Evolutionary conservation across 2,888 invertebrate species (phyloP).

Genomic region (Stegophylla sp.): DNA sequence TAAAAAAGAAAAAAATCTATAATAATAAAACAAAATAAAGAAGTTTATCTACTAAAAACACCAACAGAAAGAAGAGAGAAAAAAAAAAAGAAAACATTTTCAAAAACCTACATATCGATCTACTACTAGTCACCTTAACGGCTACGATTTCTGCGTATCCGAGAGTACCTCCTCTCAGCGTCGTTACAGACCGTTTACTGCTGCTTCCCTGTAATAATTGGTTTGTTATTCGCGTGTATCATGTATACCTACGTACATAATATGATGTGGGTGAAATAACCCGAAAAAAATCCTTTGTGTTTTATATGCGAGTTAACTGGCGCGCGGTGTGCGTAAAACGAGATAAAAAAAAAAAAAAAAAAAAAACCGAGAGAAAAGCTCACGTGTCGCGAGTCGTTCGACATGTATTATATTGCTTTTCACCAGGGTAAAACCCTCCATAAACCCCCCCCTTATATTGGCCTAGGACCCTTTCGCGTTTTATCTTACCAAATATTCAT

Average conservation of each 20-base stretch:
- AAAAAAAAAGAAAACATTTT: neutral
- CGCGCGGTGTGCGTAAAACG: neutral
- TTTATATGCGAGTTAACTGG: neutral
- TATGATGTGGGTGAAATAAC: neutral
- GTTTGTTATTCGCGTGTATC: neutral
- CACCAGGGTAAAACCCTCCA: conserved; percentile 18
- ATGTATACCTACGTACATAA: neutral
- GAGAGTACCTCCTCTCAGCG: conserved; percentile 84
- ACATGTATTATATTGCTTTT: conserved; percentile 31
- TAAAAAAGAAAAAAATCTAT: conserved; percentile 30
- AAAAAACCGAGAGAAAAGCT: neutral
- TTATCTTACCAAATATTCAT: conserved; percentile 23
- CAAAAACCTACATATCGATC: conserved; percentile 43
- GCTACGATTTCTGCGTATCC: conserved; percentile 95
- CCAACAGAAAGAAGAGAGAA: conserved; percentile 18
- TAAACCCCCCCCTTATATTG: conserved; percentile 1
- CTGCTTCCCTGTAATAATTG: conserved; percentile 63
- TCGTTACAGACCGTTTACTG: conserved; percentile 91
- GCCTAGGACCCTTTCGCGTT: conserved; percentile 33
- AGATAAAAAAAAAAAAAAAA: neutral
- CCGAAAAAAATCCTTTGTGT: neutral
- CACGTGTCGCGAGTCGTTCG: neutral
- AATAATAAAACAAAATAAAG: conserved; percentile 32
- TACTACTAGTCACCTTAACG: conserved; percentile 84
- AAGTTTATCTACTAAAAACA: conserved; percentile 51